A percentile compares a stretch with the other conserved stretches of the same genome.
phyloP scores from a whole-genome alignment of 2,797 vertebrate species.

The Nasua narica region DNA sequence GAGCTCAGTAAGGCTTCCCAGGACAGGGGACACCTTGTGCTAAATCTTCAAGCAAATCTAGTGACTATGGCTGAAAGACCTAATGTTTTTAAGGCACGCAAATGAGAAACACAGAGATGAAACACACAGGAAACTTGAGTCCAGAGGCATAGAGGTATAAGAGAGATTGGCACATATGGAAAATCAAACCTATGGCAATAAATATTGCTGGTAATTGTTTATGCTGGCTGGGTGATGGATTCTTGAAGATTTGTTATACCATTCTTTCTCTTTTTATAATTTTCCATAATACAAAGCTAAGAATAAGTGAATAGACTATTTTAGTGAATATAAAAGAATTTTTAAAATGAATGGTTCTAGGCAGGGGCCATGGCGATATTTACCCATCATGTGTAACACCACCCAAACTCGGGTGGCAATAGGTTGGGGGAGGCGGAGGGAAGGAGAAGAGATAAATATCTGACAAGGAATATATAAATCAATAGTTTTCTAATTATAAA shows the following conservation, averaged over 20 bases:
- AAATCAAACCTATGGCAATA: background rate
- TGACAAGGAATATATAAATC: background rate
- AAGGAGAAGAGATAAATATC: background rate
- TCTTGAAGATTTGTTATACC: background rate
- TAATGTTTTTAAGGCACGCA: background rate
- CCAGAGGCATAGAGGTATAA: background rate
- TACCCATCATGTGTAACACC: background rate
- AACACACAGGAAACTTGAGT: background rate
- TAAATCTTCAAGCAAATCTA: background rate
- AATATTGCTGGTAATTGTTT: background rate
- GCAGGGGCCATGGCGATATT: background rate
- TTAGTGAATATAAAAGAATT: background rate
- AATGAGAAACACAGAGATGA: background rate
- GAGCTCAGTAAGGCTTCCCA: background rate
- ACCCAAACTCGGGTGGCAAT: background rate
- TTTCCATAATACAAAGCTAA: background rate
- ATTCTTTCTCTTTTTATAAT: background rate
- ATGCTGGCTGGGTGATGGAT: background rate
- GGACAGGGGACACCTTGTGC: background rate
- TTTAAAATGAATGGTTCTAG: background rate
- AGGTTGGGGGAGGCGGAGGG: too few relatives aligned
- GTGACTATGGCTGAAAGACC: background rate
- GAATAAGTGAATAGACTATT: background rate
- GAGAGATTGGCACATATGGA: background rate
- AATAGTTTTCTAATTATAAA: background rate